Evolutionary conservation across 2,888 invertebrate species (phyloP).

Genomic region (Melanophora roralis): DNA sequence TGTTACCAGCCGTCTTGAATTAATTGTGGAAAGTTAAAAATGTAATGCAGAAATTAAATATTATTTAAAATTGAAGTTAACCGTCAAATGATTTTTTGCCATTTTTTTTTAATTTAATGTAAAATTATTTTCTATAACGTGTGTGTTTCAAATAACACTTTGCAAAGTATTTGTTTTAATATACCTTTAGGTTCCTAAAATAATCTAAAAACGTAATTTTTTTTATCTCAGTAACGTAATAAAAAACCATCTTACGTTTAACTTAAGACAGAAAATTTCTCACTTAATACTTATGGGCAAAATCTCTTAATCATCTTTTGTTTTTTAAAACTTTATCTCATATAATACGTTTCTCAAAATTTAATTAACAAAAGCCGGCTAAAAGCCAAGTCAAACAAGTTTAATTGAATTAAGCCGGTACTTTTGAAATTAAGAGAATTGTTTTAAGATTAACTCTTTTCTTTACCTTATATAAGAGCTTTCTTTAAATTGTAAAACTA

Average conservation of each 20-base stretch:
- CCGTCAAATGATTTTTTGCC: no score
- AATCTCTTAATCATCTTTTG: background rate
- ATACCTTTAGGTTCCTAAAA: no score
- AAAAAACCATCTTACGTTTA: background rate
- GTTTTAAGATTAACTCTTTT: background rate
- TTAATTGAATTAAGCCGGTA: conserved; percentile 33
- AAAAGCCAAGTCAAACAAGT: conserved; percentile 23
- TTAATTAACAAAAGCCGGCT: conserved; percentile 38
- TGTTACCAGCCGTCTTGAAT: no score
- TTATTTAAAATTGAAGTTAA: no score
- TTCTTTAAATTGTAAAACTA: background rate
- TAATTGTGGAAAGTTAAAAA: no score
- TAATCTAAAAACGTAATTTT: background rate
- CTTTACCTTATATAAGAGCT: no score
- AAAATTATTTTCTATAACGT: no score
- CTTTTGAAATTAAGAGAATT: background rate
- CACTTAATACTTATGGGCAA: background rate
- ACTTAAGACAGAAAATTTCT: background rate
- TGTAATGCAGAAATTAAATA: no score
- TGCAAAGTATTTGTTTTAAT: no score
- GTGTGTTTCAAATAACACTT: no score
- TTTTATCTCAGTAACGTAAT: background rate
- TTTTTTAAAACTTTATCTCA: background rate
- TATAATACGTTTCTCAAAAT: background rate
- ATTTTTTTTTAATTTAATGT: no score